Percentiles rank a stretch among this genome's conserved stretches.
Conservation (phyloP, 2,113 vertebrate species). For the Etia nguti region DNA sequence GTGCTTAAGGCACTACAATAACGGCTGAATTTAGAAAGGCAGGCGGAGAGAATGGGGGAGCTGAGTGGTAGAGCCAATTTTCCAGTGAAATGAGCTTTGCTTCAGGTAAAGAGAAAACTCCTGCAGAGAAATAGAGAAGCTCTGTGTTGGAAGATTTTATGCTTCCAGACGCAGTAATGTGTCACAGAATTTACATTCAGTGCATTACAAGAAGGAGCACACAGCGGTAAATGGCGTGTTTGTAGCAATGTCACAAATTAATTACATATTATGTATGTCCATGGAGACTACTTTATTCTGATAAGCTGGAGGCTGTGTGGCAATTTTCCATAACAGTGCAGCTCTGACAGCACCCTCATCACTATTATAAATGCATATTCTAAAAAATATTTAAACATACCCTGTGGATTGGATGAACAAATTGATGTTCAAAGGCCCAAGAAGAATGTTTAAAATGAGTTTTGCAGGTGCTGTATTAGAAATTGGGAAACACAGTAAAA, state of each 20-base stretch:
- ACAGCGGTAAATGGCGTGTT: not conserved
- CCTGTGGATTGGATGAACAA: not conserved
- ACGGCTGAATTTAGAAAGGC: conserved; percentile 55
- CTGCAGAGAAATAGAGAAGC: conserved; percentile 53
- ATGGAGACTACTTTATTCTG: not conserved
- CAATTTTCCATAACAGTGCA: not conserved
- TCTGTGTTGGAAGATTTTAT: conserved; percentile 33
- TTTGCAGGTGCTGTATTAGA: not conserved
- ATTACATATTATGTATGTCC: not conserved
- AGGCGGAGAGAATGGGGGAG: conserved; percentile 39
- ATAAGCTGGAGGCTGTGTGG: not conserved
- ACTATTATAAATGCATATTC: not conserved
- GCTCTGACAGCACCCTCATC: not conserved
- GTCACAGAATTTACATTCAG: conserved; percentile 32
- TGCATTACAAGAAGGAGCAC: not conserved
- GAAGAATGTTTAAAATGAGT: not conserved
- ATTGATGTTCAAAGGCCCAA: not conserved
- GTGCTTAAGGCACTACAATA: conserved; percentile 61
- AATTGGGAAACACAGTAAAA: not conserved
- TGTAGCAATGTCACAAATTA: not conserved
- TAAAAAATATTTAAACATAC: not conserved
- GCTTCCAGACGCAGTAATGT: conserved; percentile 18
- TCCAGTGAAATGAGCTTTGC: conserved; percentile 69
- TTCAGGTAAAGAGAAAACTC: conserved; percentile 62
- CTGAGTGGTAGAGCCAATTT: conserved; percentile 56